Base-by-base conservation (phyloP, 2,888 invertebrate species). In the Octonoba sinensis region DNA sequence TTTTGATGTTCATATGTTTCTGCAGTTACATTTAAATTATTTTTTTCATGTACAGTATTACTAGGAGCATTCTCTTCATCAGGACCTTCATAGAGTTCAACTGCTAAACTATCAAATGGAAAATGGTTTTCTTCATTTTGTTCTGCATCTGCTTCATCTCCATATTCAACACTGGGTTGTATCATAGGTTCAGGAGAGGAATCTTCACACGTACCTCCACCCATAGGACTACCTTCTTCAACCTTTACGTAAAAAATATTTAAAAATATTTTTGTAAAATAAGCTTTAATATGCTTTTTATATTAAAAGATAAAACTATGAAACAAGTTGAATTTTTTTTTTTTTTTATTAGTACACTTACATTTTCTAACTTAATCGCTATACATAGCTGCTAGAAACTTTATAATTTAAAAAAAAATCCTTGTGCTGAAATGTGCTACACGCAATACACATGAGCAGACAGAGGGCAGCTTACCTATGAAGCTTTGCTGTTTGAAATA, bases 171-270 rank as follows among this genome's bases (percentile, higher is more conserved):
- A 8, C 22, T 13, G 20, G 20, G 60, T 24, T 79, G 73, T 15
- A 56, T n/a, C 24, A 44, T 44, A 15, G 54, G 60, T 15, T 73
- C 73, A 56, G 60, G 56, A 15, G 47, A 69, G 16, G 73, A 79
- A 15, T 69, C 73, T 2, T 51, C 66, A 66, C 59, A 71, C 27
- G 65, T 49, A 47, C 20, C 57, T n/a, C 59, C 71, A 11, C 65
- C 71, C 62, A 66, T 56, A 36, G 65, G 65, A 12, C 60, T 72
- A 20, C 65, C 51, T 59, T 72, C 72, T 72, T 72, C 78, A 46
- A 78, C 66, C 72, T 78, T 15, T 15, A 67, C n/a, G 59, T 18
- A 69, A 20, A 54, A 54, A 54, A n/a, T n/a, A n/a, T n/a, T 15
- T 15, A 47, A 13, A 47, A 47, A 47, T 13, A 47, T 47, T 49